Conservation (phyloP, 1,140 invertebrate genomes). For the Drosophila baimaii region DNA sequence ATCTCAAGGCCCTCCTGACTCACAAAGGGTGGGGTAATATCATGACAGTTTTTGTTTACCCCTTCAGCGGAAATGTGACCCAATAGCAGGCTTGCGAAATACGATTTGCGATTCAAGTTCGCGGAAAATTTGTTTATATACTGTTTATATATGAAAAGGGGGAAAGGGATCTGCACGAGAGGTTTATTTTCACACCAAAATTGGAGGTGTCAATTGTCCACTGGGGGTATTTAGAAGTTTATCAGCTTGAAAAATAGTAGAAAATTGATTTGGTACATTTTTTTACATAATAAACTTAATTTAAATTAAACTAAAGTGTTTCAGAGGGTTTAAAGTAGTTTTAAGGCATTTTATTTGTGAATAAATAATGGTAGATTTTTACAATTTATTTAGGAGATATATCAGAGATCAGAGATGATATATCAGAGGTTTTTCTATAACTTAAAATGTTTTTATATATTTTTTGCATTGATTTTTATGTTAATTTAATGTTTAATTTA, state of each 20-base stretch:
- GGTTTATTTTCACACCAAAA: slow-evolving; percentile 10
- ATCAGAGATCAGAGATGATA: too few relatives aligned
- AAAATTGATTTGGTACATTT: not conserved
- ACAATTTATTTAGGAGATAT: too few relatives aligned
- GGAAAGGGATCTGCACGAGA: too few relatives aligned
- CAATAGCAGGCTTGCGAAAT: slow-evolving; percentile 31
- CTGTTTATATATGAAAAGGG: not conserved
- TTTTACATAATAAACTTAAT: too few relatives aligned
- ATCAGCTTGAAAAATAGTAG: too few relatives aligned
- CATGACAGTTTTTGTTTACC: slow-evolving; percentile 17
- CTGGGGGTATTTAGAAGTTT: not conserved
- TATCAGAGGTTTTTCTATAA: too few relatives aligned
- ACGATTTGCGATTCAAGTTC: slow-evolving; percentile 33
- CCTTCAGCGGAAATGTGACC: slow-evolving; percentile 35
- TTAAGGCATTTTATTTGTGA: too few relatives aligned
- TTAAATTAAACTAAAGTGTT: not conserved
- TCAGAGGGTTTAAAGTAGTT: not conserved
- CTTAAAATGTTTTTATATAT: too few relatives aligned
- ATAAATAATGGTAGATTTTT: too few relatives aligned
- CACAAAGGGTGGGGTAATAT: slow-evolving; percentile 24
- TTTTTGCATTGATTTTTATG: too few relatives aligned
- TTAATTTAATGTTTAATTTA: too few relatives aligned
- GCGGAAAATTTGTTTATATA: not conserved
- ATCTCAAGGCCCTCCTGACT: slow-evolving; percentile 29
- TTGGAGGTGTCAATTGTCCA: not conserved